Base-by-base conservation (phyloP, 2,113 vertebrate species). In the Ginglymostoma cirratum region DNA sequence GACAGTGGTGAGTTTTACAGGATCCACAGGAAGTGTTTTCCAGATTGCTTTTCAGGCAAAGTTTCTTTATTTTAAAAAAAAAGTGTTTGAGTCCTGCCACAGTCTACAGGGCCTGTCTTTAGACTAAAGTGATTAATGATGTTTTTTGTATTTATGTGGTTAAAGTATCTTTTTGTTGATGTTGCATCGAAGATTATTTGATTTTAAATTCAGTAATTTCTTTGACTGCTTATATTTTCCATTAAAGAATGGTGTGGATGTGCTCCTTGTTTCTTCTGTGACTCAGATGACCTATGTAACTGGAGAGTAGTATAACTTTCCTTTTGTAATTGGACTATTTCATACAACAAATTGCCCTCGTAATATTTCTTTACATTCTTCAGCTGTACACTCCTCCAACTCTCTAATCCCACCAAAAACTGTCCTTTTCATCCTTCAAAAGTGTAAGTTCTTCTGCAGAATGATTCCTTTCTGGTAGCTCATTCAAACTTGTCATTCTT, bases 1-100 rank as follows among this genome's bases (percentile, higher is more conserved):
- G 99, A 98, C 99, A 99, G 98, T 99, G 99, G 99, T 99, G 97
- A 98, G 98, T 72, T 93, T 66, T 93, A 42, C 61, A 93, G 15
- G 55, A 93, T 93, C 89, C 61, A 66, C 89, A 93, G 89, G 89
- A 93, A 93, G 61, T 66, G 61, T 93, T 66, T 93, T 93, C 61
- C 89, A 65, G 2, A 38, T 67, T 66, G 89, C 15, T 34, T 66
- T 6, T 23, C 21, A 66, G 38, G 55, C 34, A 38, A 66, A 93
- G 55, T 30, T 34, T 67, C 61, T 93, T 61, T 61, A 76, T 76
- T 65, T 38, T 15, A 61, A 89, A 93, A 93, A 93, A 66, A 93
- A 93, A 92, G 66, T 38, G 19, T 93, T 66, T 93, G 19, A 15
- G 61, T 38, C 61, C 66, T 34, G n/a, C 89, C 61, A 23, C 55